Base-by-base conservation (phyloP, 2,797 vertebrate genomes). In the Acrossocheilus wenchowensis region DNA sequence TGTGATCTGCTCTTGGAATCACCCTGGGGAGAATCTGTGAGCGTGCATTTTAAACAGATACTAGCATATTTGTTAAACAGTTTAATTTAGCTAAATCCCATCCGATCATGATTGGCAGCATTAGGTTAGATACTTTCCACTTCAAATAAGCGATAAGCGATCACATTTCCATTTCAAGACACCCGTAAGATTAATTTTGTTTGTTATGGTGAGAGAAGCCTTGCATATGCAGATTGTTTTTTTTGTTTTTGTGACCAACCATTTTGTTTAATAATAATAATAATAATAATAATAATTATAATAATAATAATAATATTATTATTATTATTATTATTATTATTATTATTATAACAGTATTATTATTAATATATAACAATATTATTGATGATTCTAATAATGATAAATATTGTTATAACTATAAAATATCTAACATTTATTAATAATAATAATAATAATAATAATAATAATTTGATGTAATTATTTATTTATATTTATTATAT, bases 1-100 rank as follows among this genome's bases (percentile, higher is more conserved):
- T 68, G 57, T 84, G 82, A 77, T 84, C 82, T 39, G 43, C 57
- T 66, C 30, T 50, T 83, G 73, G 26, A 26, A 41, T 77, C 34
- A 3, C 57, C 34, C 82, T 39, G 73, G 73, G 82, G 73, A 78
- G 30, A 68, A 8, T 68, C 23, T 45, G 83, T 54, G 72, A 64
- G 57, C 21, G 2, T 50, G 74, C 74, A 71, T 84, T 54, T 78
- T 45, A 71, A 85, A 43, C 83, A 71, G 48, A 57, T 66, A 52
- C 74, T 66, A 41, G 39, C 43, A 84, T 68, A 39, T 54, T 52
- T 68, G 73, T 84, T 75, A 15, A 45, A 74, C 60, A 26, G 82
- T 75, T 78, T 84, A 78, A 84, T 77, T 52, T 52, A 4, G 43
- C 60, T 14, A 60, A 60, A 77, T 36, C 52, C 10, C 9, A 34